Conservation (phyloP, 2,797 vertebrate genomes). For the Synaphobranchus kaupii region DNA sequence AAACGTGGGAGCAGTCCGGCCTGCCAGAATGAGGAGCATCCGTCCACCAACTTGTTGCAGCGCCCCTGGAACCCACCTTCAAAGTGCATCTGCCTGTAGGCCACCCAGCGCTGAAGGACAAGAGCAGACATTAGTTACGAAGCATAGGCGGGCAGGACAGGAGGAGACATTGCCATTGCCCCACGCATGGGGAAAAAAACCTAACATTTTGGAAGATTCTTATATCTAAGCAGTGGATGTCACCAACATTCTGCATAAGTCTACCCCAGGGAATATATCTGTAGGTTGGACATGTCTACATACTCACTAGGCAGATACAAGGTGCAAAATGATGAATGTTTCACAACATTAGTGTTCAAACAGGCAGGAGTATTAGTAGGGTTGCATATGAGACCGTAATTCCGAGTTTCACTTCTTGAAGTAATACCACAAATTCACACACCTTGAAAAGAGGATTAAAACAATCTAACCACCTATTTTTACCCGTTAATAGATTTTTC, state of each 20-base stretch:
- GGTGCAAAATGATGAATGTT: too few relatives aligned
- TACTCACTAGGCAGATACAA: too few relatives aligned
- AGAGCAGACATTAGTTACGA: slow-evolving; percentile 8
- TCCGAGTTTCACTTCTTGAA: too few relatives aligned
- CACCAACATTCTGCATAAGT: background rate
- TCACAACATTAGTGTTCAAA: too few relatives aligned
- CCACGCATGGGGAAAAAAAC: background rate
- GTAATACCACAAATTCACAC: too few relatives aligned
- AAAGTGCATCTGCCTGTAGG: slow-evolving; percentile 90
- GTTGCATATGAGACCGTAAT: too few relatives aligned
- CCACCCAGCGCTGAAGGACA: slow-evolving; percentile 84
- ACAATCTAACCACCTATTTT: too few relatives aligned
- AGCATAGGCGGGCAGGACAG: background rate
- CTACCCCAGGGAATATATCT: background rate
- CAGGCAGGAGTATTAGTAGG: too few relatives aligned
- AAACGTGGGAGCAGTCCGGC: slow-evolving; percentile 89
- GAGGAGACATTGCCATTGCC: background rate
- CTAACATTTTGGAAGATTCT: slow-evolving; percentile 1
- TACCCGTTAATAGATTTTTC: too few relatives aligned
- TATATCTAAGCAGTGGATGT: background rate
- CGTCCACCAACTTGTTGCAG: slow-evolving; percentile 96
- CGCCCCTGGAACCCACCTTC: slow-evolving; percentile 97
- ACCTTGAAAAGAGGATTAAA: too few relatives aligned
- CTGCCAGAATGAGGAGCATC: slow-evolving; percentile 99
- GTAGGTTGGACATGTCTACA: background rate